A percentile compares a stretch with the other conserved stretches of the same genome.
phyloP scores from a whole-genome alignment of 1,140 invertebrate genomes.

The Neuroterus valhalla region DNA sequence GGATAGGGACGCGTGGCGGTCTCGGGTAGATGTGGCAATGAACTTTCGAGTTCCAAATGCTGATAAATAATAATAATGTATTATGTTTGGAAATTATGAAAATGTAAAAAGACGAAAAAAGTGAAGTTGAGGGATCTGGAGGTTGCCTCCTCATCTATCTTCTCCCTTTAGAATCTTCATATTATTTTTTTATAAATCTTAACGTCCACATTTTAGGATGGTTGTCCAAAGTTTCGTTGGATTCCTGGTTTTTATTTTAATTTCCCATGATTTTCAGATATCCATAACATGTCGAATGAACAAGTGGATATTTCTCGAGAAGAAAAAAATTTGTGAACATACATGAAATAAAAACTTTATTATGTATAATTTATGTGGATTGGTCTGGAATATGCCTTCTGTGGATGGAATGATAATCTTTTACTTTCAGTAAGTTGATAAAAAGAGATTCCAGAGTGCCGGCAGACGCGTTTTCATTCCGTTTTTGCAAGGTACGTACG shows the following conservation, averaged over 20 bases:
- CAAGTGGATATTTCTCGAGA: not conserved
- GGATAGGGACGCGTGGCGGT: no score
- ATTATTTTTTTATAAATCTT: no score
- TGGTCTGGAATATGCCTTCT: slow-evolving; percentile 4
- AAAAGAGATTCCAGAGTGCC: slow-evolving; percentile 11
- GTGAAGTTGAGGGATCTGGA: no score
- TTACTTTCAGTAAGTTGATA: slow-evolving; percentile 12
- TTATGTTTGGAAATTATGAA: no score
- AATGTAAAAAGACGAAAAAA: no score
- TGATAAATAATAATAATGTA: no score
- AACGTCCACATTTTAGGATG: no score
- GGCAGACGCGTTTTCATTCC: slow-evolving; percentile 8
- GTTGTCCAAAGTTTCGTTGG: no score
- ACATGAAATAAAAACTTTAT: not conserved
- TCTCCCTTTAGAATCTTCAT: no score
- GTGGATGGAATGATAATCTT: slow-evolving; percentile 17
- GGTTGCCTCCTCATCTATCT: no score
- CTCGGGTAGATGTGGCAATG: no score
- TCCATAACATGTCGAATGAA: not conserved
- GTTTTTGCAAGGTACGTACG: not conserved
- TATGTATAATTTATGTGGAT: slow-evolving; percentile 23
- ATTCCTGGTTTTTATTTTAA: not conserved
- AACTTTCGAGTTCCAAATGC: no score
- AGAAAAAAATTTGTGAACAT: not conserved
- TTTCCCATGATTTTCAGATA: not conserved